Base-by-base conservation (phyloP, 1,140 invertebrate genomes). In the Camponotus vicinus region DNA sequence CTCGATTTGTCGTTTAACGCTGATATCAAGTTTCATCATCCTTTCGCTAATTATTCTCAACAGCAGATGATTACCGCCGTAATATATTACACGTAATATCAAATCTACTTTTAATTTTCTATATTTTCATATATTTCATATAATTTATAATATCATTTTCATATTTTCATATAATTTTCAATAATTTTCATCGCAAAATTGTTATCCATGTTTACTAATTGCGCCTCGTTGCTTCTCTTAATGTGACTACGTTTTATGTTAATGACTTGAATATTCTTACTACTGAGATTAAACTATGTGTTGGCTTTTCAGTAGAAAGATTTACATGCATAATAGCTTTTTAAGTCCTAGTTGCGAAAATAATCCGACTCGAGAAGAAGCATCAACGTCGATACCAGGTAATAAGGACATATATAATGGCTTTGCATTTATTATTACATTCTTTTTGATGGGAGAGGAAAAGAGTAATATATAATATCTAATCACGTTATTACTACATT, bases 1-100 rank as follows among this genome's bases (percentile, higher is more conserved):
- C 45, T 67, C 40, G 55, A 75, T 83, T 83, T 83, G 40, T 55
- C 55, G 52, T 27, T 82, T 82, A 71, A 82, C 18, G 9, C 32
- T 42, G 21, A 18, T 80, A 70, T 8, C 21, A 9, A 21, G 18
- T 83, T 61, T 49, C 79, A 34, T 75, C 67, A 49, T 42, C 40
- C 55, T 34, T 82, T 45, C 15, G 55, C 40, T 42, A 42, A 83
- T 75, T 21, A 57, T 1, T 8, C 21, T 70, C 21, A 32, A 57
- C 34, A 21, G n/a, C 8, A 57, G 34, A 15, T 57, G 42, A 83
- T 83, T 75, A 57, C 1, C 18, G 8, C 18, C 32, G 37, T 75
- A 83, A 75, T 59, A 37, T 57, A 73, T 75, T 52, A 40, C 49
- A 49, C 21, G 8, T 45, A 52, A 9, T 73, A 40, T 49, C 42